These are phyloP conservation scores for Urophycis tenuis DNA, from an alignment of 2,797 vertebrate genomes.

Conservation along the genomic window DNA sequence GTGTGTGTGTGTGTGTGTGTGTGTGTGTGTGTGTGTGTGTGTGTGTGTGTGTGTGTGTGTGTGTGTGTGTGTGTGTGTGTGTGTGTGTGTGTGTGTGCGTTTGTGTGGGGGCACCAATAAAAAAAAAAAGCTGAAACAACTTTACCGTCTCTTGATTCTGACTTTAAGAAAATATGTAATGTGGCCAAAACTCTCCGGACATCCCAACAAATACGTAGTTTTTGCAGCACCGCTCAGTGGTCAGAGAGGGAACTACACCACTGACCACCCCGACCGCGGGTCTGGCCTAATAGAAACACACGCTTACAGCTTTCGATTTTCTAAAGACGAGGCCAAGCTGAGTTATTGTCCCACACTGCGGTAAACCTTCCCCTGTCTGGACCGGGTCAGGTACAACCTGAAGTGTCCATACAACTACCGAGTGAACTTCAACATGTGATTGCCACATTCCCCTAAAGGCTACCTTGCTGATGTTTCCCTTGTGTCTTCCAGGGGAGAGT, in stretches of 20 bases:
- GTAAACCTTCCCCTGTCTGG: neutral
- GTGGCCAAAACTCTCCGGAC: constrained; percentile 40
- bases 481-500: constrained; percentile 82
- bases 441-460: neutral
- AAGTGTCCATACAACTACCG: too few relatives aligned
- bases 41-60: constrained; percentile 2
- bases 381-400: neutral
- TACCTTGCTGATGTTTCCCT: neutral
- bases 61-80: neutral
- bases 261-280: neutral
- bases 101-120: constrained; percentile 15
- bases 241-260: constrained; percentile 37
- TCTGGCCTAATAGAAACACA: neutral
- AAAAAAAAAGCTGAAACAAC: constrained; percentile 23
- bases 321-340: neutral
- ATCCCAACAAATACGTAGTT: constrained; percentile 28
- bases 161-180: constrained; percentile 33
- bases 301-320: neutral
- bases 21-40: constrained; percentile 2
- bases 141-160: neutral
- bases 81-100: neutral
- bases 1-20: neutral
- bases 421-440: neutral
- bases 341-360: neutral
- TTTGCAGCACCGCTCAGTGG: constrained; percentile 62